A percentile compares a stretch with the other conserved stretches of the same genome.
Evolutionary conservation across 2,113 vertebrate species (phyloP).

Genomic region (Mungos mungo): DNA sequence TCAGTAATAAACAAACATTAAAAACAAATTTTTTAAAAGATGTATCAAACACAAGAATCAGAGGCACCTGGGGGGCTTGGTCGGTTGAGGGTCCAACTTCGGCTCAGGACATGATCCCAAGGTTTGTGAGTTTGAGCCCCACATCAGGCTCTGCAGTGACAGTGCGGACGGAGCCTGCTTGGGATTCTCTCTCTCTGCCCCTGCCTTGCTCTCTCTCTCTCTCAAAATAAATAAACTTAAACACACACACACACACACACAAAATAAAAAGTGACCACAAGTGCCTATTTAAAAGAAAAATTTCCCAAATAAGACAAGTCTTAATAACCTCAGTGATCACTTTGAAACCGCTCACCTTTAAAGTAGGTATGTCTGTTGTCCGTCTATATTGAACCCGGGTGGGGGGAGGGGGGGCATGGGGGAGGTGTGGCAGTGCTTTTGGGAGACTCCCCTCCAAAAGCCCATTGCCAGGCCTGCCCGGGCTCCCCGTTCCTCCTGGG

Average conservation of each 20-base stretch:
- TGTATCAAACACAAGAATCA: neutral
- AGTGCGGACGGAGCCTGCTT: no score
- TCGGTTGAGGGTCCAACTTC: no score
- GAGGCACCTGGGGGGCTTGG: no score
- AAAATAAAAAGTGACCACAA: neutral
- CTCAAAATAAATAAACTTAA: no score
- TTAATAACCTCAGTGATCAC: neutral
- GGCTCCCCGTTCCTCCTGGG: neutral
- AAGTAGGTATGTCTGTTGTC: neutral
- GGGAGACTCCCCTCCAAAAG: neutral
- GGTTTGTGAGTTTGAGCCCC: no score
- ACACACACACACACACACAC: neutral
- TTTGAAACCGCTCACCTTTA: neutral
- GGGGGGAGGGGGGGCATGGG: no score
- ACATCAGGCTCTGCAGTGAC: no score
- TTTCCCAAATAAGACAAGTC: neutral
- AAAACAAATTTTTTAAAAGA: neutral
- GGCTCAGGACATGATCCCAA: no score
- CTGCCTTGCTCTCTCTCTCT: no score
- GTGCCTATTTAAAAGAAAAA: slow-evolving; percentile 40
- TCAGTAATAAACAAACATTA: no score
- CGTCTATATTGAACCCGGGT: neutral
- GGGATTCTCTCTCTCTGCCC: no score
- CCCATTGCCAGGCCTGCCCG: neutral
- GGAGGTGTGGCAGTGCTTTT: neutral